Conservation (phyloP, 2,113 vertebrate species). For the Donacobius atricapilla region DNA sequence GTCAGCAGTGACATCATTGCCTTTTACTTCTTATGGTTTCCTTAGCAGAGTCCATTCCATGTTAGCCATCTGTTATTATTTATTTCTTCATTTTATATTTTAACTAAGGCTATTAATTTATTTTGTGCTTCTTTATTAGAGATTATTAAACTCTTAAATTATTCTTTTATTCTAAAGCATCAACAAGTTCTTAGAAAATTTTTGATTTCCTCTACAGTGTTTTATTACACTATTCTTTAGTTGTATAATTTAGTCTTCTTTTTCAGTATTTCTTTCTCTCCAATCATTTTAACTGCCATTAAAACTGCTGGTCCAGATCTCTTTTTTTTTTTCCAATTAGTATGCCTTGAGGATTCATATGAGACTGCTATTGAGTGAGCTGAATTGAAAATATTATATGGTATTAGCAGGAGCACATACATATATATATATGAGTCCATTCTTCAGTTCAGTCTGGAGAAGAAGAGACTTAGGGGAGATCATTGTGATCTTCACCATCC, state of each 20-base stretch:
- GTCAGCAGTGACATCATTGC: background rate
- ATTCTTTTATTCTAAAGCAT: background rate
- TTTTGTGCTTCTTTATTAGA: background rate
- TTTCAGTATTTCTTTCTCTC: background rate
- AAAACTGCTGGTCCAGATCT: background rate
- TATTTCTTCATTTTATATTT: background rate
- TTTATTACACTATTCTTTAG: background rate
- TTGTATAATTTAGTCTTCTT: background rate
- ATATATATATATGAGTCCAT: too few relatives aligned
- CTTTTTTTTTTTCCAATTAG: background rate
- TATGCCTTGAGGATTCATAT: background rate
- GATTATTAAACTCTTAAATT: background rate
- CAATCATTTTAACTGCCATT: background rate
- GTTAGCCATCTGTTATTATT: background rate
- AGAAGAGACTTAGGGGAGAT: background rate
- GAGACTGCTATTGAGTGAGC: background rate
- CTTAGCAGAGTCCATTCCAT: background rate
- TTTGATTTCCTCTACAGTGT: background rate
- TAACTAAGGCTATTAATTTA: background rate
- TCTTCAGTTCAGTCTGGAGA: background rate
- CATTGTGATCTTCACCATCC: background rate
- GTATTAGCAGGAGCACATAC: background rate
- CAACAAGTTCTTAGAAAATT: background rate
- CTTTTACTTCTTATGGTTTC: background rate
- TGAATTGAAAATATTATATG: background rate